Evolutionary conservation across 1,140 invertebrate species (phyloP), one percentile per base, ranked within the genome.

Genomic region (Muscidifurax raptorellus): DNA sequence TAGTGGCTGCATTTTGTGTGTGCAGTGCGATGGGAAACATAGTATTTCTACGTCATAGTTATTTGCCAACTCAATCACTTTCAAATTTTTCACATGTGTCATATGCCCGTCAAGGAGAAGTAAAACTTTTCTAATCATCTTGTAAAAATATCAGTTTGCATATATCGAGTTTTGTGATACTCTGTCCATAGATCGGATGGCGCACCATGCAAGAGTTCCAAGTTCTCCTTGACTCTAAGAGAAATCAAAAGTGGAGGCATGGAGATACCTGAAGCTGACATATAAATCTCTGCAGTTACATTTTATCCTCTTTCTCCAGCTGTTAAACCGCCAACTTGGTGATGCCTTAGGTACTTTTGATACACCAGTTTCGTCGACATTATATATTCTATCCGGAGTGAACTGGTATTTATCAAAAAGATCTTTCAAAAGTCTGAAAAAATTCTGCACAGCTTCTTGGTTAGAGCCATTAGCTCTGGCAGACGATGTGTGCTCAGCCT

Each of bases 1-100:
- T 0, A 92, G 86, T n/a, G 90, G 91, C 81, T 92, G 90, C 18
- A 92, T 77, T 74, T 89, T 89, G 79, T 92, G 90, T 27, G 87
- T 87, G 66, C 85, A 87, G 71, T 89, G 88, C 71, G 86, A 83
- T 40, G 87, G 87, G 71, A 86, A 76, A n/a, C 72, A 74, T 9
- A 89, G 36, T 13, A 88, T 83, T 27, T 86, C 75, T 10, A 88
- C 74, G 28, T 76, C 64, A 47, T 87, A 82, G n/a, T 90, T 74
- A 74, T 83, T 47, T 30, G 88, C 87, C 0, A 88, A 74, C n/a
- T 87, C 32, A 25, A 90, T 86, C 2, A 85, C 86, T 59, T 90
- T 77, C 6, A 90, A n/a, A 59, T 87, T 89, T 74, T 89, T 88
- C 6, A 79, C 86, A 76, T 91, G 88, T 18, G 87, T 88, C 0